Evolutionary conservation across 2,888 invertebrate species (phyloP), one percentile per base, ranked within the genome.

Genomic region (Epiblema foenella): DNA sequence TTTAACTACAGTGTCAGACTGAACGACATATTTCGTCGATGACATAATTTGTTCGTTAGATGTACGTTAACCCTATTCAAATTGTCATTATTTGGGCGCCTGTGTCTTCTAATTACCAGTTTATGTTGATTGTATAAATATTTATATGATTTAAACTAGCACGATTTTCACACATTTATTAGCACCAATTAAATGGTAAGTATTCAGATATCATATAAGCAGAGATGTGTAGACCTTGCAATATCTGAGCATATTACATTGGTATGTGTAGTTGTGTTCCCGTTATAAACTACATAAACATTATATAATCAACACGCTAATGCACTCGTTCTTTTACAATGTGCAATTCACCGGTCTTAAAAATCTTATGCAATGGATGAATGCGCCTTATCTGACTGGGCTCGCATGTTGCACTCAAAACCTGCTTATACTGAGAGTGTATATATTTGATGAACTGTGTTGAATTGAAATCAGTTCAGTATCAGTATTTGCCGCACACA

Each of bases 301-400:
- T 60, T 12, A 60, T 20, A 46, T 49, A 51, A 51, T 17, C 18
- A 18, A 49, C 18, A 12, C 60, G 17, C 33, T 49, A 17, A 7
- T 29, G 29, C 9, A 54, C 9, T 4, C n/a, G n/a, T 24, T 29
- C 7, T 54, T 59, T 39, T 42, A n/a, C 12, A 42, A 54, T 33
- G 29, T 11, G 51, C 52, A 68, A 29, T 60, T 37, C 29, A 18
- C 39, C 68, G 39, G 42, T 42, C 29, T 29, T 60, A 51, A 39
- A 68, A 51, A 60, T 49, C 39, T 68, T 68, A 68, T 54, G 68
- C 42, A 68, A 68, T 60, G 24, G 18, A 51, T 51, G 33, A 67
- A 59, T 20, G 20, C 15, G 60, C 52, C 52, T 54, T 15, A 42
- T 52, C 17, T 33, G 17, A 49, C 29, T 33, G 20, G 1, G 24